Conservation (phyloP, 1,140 invertebrate species). For the Camponotus vicinus region DNA sequence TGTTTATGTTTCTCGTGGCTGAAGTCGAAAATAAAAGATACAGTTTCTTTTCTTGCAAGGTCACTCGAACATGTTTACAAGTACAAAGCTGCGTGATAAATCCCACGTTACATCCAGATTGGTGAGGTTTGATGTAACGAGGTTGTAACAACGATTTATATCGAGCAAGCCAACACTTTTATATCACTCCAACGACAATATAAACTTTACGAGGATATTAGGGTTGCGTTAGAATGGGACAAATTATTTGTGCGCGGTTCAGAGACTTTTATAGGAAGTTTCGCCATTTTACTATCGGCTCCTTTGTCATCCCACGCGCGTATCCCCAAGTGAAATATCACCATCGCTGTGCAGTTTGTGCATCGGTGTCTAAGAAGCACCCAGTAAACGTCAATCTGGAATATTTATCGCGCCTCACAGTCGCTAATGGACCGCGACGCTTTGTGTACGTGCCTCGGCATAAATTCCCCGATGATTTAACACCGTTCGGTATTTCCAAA, state of each 20-base stretch:
- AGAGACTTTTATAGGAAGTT: constrained; percentile 52
- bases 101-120: neutral
- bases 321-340: constrained; percentile 49
- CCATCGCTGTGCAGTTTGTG: neutral
- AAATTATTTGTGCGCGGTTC: constrained; percentile 58
- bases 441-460: constrained; percentile 3
- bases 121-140: constrained; percentile 25
- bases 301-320: constrained; percentile 13
- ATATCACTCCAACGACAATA: constrained; percentile 57
- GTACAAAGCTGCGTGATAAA: neutral
- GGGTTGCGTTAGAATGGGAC: neutral
- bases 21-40: constrained; percentile 17
- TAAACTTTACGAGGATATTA: constrained; percentile 52
- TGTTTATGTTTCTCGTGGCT: neutral
- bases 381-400: constrained; percentile 51
- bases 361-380: constrained; percentile 50
- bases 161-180: constrained; percentile 51
- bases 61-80: neutral
- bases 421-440: neutral
- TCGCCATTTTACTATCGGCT: constrained; percentile 45
- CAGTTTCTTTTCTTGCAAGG: neutral
- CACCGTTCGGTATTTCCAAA: constrained; percentile 39
- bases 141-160: neutral
- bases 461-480: constrained; percentile 11
- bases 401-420: constrained; percentile 62